These are phyloP conservation scores for Camponotus floridanus DNA, from an alignment of 1,140 invertebrate genomes.

Conservation along the genomic window DNA sequence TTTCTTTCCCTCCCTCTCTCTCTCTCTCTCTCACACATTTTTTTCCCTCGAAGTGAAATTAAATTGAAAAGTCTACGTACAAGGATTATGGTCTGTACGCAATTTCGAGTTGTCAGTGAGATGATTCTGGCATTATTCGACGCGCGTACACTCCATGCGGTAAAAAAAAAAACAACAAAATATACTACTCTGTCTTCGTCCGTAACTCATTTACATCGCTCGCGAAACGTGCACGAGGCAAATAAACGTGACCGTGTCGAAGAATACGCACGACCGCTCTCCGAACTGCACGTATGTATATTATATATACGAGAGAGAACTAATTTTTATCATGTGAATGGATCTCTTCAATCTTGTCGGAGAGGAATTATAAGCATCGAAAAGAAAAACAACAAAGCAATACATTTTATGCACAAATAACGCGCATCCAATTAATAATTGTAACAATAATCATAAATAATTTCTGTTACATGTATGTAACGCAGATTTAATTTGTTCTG, in stretches of 20 bases:
- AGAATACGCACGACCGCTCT: slow-evolving; percentile 25
- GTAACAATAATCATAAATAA: slow-evolving; percentile 28
- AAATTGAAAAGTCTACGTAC: slow-evolving; percentile 43
- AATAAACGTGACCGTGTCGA: slow-evolving; percentile 9
- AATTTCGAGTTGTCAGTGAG: slow-evolving; percentile 32
- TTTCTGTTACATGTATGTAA: not conserved
- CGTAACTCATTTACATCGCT: slow-evolving; percentile 37
- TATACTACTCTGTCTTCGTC: slow-evolving; percentile 28
- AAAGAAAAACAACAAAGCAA: not conserved
- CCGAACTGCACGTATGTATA: not conserved
- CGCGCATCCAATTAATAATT: slow-evolving; percentile 34
- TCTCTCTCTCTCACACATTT: no score
- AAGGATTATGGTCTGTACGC: slow-evolving; percentile 21
- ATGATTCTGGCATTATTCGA: slow-evolving; percentile 46
- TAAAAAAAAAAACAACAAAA: slow-evolving; percentile 18
- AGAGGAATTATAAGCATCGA: not conserved
- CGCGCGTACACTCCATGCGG: slow-evolving; percentile 13
- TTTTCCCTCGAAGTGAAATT: not conserved
- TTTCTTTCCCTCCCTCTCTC: slow-evolving; percentile 15
- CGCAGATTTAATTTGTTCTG: not conserved
- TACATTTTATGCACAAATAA: not conserved
- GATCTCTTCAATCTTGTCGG: not conserved
- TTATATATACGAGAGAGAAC: not conserved
- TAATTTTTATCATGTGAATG: not conserved
- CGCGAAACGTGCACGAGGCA: not conserved